Conservation (phyloP, 2,797 vertebrate species). For the Emydoidea blandingii region DNA sequence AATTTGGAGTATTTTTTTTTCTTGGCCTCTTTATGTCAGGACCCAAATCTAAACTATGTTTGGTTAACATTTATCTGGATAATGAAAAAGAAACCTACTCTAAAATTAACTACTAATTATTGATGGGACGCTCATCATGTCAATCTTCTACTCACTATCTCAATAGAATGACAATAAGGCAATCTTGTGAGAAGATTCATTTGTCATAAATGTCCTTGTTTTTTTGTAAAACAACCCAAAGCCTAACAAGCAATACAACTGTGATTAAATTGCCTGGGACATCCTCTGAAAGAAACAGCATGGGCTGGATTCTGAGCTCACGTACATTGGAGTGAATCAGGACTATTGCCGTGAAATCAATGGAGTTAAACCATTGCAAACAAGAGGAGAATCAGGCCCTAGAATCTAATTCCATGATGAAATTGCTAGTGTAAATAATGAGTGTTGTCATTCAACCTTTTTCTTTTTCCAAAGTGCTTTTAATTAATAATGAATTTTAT, state of each 20-base stretch:
- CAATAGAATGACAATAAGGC: conserved; percentile 64
- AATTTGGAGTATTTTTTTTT: conserved; percentile 6
- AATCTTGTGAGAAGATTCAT: conserved; percentile 60
- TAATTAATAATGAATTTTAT: conserved; percentile 62
- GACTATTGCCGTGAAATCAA: conserved; percentile 58
- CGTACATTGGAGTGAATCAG: conserved; percentile 39
- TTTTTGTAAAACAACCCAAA: conserved; percentile 69
- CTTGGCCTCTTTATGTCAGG: conserved; percentile 13
- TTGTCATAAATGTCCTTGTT: conserved; percentile 69
- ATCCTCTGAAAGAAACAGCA: conserved; percentile 37
- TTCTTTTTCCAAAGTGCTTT: conserved; percentile 22
- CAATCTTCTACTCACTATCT: conserved; percentile 64
- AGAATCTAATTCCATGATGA: conserved; percentile 23
- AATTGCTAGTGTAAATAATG: conserved; percentile 44
- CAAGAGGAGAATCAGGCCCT: conserved; percentile 50
- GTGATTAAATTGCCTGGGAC: conserved; percentile 37
- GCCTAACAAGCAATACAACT: conserved; percentile 42
- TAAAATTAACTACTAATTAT: conserved; percentile 65
- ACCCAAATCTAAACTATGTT: conserved; percentile 22
- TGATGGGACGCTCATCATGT: conserved; percentile 60
- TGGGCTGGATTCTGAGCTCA: conserved; percentile 42
- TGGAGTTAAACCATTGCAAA: conserved; percentile 43
- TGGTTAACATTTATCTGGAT: conserved; percentile 32
- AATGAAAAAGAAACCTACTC: not conserved
- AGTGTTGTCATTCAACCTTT: conserved; percentile 10